phyloP scores from a whole-genome alignment of 2,113 vertebrate genomes.

The Phrynosoma platyrhinos region DNA sequence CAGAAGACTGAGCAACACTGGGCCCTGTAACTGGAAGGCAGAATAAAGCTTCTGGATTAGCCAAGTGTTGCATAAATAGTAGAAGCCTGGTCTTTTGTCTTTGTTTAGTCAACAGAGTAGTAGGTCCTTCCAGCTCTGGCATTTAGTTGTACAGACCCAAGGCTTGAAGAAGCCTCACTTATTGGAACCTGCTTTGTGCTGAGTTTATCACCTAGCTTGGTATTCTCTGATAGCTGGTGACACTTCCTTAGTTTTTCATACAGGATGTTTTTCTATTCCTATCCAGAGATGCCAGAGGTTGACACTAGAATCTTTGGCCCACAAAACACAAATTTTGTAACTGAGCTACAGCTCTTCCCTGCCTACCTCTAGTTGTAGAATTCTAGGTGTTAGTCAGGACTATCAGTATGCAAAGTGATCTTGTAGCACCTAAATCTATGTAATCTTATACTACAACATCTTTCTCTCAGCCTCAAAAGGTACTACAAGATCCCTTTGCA shows the following conservation, averaged over 20 bases:
- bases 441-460: too few relatives aligned
- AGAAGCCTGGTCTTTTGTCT: background rate
- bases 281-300: background rate
- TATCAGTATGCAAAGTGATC: too few relatives aligned
- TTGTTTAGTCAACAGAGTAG: background rate
- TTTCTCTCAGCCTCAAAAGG: too few relatives aligned
- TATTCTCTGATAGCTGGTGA: background rate
- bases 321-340: background rate
- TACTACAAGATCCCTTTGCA: too few relatives aligned
- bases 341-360: background rate
- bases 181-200: background rate
- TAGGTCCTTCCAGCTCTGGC: background rate
- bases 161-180: background rate
- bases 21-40: background rate
- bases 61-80: background rate
- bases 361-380: background rate
- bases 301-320: background rate
- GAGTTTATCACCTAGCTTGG: background rate
- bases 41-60: background rate
- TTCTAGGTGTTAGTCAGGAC: too few relatives aligned
- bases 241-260: background rate
- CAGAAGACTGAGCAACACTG: background rate
- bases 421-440: too few relatives aligned
- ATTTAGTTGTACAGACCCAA: background rate
- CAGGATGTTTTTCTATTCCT: background rate